Base-by-base conservation (phyloP, 2,797 vertebrate genomes). In the Sitta carolinensis region DNA sequence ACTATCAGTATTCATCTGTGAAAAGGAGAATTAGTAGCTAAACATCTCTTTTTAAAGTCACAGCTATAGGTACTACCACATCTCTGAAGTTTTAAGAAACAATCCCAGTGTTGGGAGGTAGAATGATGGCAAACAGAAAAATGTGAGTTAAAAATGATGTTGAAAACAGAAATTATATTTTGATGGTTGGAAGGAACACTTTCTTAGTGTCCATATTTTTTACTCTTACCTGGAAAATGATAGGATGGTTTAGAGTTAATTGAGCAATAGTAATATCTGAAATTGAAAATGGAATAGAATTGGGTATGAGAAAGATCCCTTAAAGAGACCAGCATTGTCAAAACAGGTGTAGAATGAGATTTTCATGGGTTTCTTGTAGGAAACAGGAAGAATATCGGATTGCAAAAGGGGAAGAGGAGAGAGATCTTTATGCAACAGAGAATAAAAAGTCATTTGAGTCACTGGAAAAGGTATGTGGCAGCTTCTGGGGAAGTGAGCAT, bases 381-480 rank as follows among this genome's bases (percentile, higher is more conserved):
- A 93, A 98, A 48, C 98, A 99, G 94, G 98, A 99, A 93, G 97
- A 98, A 16, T 98, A 98, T 86, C 98, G 99, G 77, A 95, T 97
- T 72, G 97, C 98, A 38, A 99, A 98, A 97, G 99, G 99, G 40
- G 98, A 99, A 61, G 98, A 99, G 59, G 99, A 99, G 97, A 97
- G 98, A 74, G 77, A 96, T 32, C 96, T 99, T 55, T 99, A 99
- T 97, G 97, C 96, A 69, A 92, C 94, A 61, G 95, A 98, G 73
- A 99, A 98, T 96, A 99, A 98, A 95, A 98, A 98, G 52, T 97
- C 98, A 38, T 97, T 98, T 15, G 98, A 99, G 27, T 95, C 96
- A 12, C 74, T 98, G 72, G 97, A 97, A 90, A 97, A 98, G 97
- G 98, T 98, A 97, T 0, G 67, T 69, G 77, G 26, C 57, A 73